Conservation (phyloP, 2,797 vertebrate genomes). For the Triplophysa yarkandensis region DNA sequence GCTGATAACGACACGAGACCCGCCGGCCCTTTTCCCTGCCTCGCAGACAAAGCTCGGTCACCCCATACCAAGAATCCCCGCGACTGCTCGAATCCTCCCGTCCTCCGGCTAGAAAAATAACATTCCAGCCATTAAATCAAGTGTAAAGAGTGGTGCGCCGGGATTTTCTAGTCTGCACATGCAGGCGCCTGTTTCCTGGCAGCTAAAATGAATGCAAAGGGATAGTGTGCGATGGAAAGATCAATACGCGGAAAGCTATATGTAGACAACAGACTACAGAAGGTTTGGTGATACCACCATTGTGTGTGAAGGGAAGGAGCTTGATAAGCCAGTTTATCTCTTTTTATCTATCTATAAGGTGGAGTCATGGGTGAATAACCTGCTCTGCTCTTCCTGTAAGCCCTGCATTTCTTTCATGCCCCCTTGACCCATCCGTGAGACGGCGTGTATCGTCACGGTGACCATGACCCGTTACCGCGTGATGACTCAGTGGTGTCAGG, state of each 20-base stretch:
- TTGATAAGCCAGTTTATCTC: slow-evolving; percentile 39
- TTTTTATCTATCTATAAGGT: slow-evolving; percentile 24
- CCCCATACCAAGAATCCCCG: background rate
- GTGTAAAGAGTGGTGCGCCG: slow-evolving; percentile 60
- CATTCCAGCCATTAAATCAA: slow-evolving; percentile 73
- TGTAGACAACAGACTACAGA: background rate
- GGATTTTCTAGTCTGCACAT: slow-evolving; percentile 2
- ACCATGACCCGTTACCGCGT: slow-evolving; percentile 49
- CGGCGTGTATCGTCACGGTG: slow-evolving; percentile 37
- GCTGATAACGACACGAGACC: slow-evolving; percentile 24
- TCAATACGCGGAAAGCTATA: background rate
- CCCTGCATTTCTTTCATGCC: slow-evolving; percentile 23
- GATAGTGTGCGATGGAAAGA: background rate
- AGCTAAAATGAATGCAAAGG: background rate
- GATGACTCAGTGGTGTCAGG: slow-evolving; percentile 44
- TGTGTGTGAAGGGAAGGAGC: background rate
- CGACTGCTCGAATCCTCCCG: slow-evolving; percentile 1
- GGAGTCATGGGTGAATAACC: slow-evolving; percentile 37
- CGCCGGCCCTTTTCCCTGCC: slow-evolving; percentile 3
- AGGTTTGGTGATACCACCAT: background rate
- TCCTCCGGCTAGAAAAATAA: slow-evolving; percentile 68
- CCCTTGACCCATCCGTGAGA: slow-evolving; percentile 42
- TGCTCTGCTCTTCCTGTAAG: slow-evolving; percentile 17
- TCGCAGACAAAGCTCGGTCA: slow-evolving; percentile 1
- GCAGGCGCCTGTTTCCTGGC: background rate